Percentiles rank a stretch among this genome's conserved stretches.
Conservation (phyloP, 2,113 vertebrate genomes). For the Chaetodon auriga region DNA sequence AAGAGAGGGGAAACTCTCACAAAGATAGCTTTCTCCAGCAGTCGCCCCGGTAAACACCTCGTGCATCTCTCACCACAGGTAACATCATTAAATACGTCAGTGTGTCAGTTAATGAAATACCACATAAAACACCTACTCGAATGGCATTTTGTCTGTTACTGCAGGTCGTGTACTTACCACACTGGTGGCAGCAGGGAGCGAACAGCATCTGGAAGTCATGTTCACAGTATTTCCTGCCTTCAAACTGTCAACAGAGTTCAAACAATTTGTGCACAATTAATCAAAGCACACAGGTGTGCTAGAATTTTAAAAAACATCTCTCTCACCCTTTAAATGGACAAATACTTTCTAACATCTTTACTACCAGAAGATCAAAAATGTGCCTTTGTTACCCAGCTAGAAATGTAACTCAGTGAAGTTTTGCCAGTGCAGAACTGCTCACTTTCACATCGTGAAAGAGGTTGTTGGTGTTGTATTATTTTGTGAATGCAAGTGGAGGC, state of each 20-base stretch:
- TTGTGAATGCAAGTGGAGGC: neutral
- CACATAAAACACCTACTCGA: neutral
- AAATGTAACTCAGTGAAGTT: neutral
- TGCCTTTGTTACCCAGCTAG: neutral
- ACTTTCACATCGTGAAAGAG: neutral
- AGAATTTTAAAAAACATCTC: neutral
- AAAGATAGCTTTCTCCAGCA: too few relatives aligned
- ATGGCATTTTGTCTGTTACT: neutral
- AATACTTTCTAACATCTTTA: neutral
- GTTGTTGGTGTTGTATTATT: neutral
- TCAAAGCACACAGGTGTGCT: neutral
- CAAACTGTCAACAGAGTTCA: constrained; percentile 88
- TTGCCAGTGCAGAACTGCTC: neutral
- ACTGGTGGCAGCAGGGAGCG: constrained; percentile 97
- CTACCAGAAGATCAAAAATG: neutral
- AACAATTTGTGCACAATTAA: neutral
- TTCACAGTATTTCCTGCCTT: constrained; percentile 98
- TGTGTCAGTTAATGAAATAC: too few relatives aligned
- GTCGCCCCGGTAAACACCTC: too few relatives aligned
- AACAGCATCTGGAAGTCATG: constrained; percentile 99
- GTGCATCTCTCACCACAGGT: too few relatives aligned
- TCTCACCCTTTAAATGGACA: neutral
- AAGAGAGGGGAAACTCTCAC: too few relatives aligned
- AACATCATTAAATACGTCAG: too few relatives aligned
- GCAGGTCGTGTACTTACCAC: constrained; percentile 88